A percentile compares a stretch with the other conserved stretches of the same genome.
phyloP scores from a whole-genome alignment of 2,888 invertebrate species.

The Chloroclystis v-ata region DNA sequence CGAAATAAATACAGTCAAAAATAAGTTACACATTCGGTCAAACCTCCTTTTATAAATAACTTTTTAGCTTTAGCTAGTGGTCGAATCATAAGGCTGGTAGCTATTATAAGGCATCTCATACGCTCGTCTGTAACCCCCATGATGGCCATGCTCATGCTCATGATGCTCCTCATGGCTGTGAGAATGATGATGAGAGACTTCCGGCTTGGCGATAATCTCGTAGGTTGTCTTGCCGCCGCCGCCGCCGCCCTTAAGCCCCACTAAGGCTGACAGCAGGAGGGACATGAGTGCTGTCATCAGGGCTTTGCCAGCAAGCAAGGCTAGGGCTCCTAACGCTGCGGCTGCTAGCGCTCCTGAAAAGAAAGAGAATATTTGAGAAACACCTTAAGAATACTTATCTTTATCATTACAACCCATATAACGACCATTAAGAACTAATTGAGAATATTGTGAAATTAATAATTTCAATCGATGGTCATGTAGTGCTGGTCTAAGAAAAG shows the following conservation, averaged over 20 bases:
- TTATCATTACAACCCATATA: too few species aligned
- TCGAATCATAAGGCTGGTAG: constrained; percentile 65
- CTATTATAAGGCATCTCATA: constrained; percentile 69
- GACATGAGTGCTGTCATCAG: constrained; percentile 89
- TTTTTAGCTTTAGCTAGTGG: constrained; percentile 45
- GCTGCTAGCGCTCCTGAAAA: constrained; percentile 82
- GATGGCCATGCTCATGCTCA: constrained; percentile 73
- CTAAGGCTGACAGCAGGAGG: constrained; percentile 84
- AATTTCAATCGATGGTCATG: too few species aligned
- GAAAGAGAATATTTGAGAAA: neutral
- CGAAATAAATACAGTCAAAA: neutral
- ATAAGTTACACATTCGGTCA: too few species aligned
- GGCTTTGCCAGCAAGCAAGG: constrained; percentile 89
- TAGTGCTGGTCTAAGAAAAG: too few species aligned
- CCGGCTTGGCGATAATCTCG: constrained; percentile 89
- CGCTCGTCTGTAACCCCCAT: constrained; percentile 76
- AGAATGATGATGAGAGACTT: constrained; percentile 83
- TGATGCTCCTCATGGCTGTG: constrained; percentile 84
- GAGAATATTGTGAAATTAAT: too few species aligned
- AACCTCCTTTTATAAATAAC: too few species aligned
- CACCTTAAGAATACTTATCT: too few species aligned
- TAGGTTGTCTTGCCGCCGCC: constrained; percentile 87
- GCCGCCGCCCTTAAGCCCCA: constrained; percentile 85
- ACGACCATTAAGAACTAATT: too few species aligned
- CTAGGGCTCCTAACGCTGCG: constrained; percentile 84